Percentiles rank a stretch among this genome's conserved stretches.
phyloP scores from a whole-genome alignment of 2,888 invertebrate genomes.

The Lasioglossum oenotherae region DNA sequence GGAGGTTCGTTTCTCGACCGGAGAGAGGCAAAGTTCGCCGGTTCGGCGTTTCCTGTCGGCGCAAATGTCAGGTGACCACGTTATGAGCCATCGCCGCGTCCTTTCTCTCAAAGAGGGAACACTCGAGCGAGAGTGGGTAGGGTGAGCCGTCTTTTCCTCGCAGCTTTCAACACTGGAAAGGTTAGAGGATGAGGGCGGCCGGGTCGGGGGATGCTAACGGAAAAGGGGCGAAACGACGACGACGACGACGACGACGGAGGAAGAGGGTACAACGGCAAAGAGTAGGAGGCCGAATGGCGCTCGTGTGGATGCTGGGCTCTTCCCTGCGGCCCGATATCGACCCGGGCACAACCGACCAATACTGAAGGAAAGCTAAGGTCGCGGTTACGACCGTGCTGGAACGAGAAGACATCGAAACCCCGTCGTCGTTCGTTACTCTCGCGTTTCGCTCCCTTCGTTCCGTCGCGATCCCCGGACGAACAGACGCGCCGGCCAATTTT shows the following conservation, averaged over 20 bases:
- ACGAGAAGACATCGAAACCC: conserved; percentile 40
- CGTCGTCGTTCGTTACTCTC: background rate
- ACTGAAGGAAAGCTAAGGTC: conserved; percentile 73
- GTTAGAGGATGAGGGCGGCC: conserved; percentile 11
- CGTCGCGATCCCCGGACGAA: background rate
- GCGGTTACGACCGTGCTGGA: conserved; percentile 69
- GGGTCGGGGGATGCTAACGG: background rate
- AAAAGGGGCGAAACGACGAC: conserved; percentile 17
- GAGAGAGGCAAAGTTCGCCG: conserved; percentile 15
- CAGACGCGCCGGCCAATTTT: background rate
- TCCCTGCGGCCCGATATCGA: conserved; percentile 75
- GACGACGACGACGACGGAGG: conserved; percentile 13
- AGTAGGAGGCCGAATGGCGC: conserved; percentile 65
- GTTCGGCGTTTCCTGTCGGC: conserved; percentile 41
- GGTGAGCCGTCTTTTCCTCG: conserved; percentile 38
- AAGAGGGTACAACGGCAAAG: conserved; percentile 42
- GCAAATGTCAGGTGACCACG: conserved; percentile 58
- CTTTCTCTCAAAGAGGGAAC: conserved; percentile 54
- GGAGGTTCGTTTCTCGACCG: background rate
- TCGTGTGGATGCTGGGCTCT: conserved; percentile 71
- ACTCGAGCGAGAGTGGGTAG: conserved; percentile 39
- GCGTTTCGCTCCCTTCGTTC: background rate
- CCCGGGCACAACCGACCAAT: conserved; percentile 72
- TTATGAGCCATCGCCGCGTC: conserved; percentile 41
- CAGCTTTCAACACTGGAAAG: conserved; percentile 39